phyloP scores from a whole-genome alignment of 2,797 vertebrate species.

The Pipistrellus kuhlii region DNA sequence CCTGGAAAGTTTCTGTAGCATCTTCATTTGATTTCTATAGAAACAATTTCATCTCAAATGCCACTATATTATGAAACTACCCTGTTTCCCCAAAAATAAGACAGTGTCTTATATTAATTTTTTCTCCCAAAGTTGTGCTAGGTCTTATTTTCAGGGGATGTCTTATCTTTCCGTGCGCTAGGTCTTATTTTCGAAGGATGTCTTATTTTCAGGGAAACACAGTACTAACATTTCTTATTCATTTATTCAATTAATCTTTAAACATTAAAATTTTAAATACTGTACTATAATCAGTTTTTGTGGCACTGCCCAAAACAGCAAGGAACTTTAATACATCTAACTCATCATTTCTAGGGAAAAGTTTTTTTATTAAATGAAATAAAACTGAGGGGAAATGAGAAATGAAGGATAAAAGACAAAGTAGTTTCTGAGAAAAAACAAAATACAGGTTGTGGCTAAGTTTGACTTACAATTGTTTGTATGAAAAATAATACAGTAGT shows the following conservation, averaged over 20 bases:
- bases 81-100: too few relatives aligned
- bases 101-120: too few relatives aligned
- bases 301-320: constrained; percentile 9
- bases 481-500: background rate
- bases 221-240: constrained; percentile 19
- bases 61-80: constrained; percentile 26
- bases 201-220: too few relatives aligned
- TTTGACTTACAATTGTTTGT: background rate
- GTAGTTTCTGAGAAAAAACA: constrained; percentile 33
- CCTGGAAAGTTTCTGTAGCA: background rate
- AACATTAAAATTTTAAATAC: constrained; percentile 36
- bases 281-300: background rate
- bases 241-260: constrained; percentile 22
- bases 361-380: background rate
- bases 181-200: too few relatives aligned
- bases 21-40: constrained; percentile 26
- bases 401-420: constrained; percentile 51
- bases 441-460: background rate
- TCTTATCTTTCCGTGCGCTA: too few relatives aligned
- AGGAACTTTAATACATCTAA: background rate
- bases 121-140: too few relatives aligned
- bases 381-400: constrained; percentile 29
- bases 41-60: constrained; percentile 56
- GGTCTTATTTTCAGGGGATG: too few relatives aligned
- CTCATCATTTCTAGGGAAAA: constrained; percentile 19